A percentile compares a stretch with the other conserved stretches of the same genome.
Evolutionary conservation across 2,888 invertebrate genomes (phyloP).

Genomic region (Hemicrepidius hirtus): DNA sequence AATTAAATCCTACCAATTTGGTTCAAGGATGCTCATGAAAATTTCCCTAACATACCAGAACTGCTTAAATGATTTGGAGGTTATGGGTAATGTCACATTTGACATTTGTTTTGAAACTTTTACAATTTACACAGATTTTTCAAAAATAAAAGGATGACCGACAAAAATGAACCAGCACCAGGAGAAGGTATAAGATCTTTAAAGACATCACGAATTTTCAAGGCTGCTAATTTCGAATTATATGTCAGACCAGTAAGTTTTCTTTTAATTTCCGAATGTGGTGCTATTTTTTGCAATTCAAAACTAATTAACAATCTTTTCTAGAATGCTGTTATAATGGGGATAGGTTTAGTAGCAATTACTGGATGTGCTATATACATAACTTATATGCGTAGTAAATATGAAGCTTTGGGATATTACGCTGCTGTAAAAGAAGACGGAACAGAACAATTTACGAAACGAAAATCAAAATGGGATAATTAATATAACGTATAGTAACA

Average conservation of each 20-base stretch:
- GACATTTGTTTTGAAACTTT: neutral
- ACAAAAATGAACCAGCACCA: conserved; percentile 69
- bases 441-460: conserved; percentile 82
- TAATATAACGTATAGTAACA: conserved; percentile 41
- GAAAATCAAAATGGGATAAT: conserved; percentile 87
- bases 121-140: conserved; percentile 16
- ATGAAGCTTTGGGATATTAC: conserved; percentile 87
- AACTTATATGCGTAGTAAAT: conserved; percentile 88
- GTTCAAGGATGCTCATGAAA: too few species aligned
- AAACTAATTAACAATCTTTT: too few species aligned
- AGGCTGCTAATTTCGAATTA: conserved; percentile 90
- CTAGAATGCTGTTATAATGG: conserved; percentile 92
- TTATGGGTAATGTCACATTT: too few species aligned
- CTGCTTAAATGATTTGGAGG: neutral
- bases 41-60: too few species aligned
- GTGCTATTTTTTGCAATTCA: too few species aligned
- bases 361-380: conserved; percentile 86
- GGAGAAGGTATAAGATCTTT: conserved; percentile 87
- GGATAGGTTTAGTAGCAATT: conserved; percentile 84
- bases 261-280: too few species aligned
- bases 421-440: conserved; percentile 87
- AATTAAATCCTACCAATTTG: too few species aligned
- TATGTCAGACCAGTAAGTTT: conserved; percentile 88
- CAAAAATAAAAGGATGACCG: conserved; percentile 24
- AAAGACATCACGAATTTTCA: conserved; percentile 84